Evolutionary conservation across 2,888 invertebrate species (phyloP), one percentile per base, ranked within the genome.

Genomic region (Cylindroiulus punctatus): DNA sequence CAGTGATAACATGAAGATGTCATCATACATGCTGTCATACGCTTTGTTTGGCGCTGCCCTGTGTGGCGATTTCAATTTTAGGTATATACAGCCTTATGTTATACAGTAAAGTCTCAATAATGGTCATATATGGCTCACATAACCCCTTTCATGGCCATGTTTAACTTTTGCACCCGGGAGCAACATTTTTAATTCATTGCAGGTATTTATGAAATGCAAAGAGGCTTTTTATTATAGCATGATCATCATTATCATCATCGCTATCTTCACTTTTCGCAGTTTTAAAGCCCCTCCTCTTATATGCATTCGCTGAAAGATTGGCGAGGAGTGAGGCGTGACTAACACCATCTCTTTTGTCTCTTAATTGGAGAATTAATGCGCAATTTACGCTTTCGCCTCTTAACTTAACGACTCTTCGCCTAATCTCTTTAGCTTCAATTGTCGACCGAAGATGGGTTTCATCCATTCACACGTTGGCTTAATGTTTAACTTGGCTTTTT

Each of bases 281-380:
- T 65, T 65, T 65, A 65, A 65, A 65, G 65, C 0, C 10, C 65
- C 65, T 65, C 65, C 65, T 26, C 5, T 26, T 26, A 7, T 65
- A n/a, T 40, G 65, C 12, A 19, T n/a, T n/a, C 19, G 26, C 26
- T 65, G 65, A 65, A 65, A 65, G 65, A 26, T 65, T 65, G 65
- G 65, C 65, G 65, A 36, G 36, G 42, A 82, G 36, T 82, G 82
- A 82, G 42, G 82, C 42, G 82, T 82, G 42, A 40, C 82, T 82
- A 82, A 82, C 82, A 82, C 82, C 82, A 82, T 82, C 82, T 82
- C 65, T 82, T 82, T 82, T 82, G 82, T 82, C 82, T 84, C 47
- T 84, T 84, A 84, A 84, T 84, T 84, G 84, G 47, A 84, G 84
- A 84, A 84, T 84, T 84, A 84, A 84, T 52, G 84, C 84, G 44